Percentiles rank a stretch among this genome's conserved stretches.
Conservation (phyloP, 92 coral and sea anemone species). For the Siderastrea radians region DNA sequence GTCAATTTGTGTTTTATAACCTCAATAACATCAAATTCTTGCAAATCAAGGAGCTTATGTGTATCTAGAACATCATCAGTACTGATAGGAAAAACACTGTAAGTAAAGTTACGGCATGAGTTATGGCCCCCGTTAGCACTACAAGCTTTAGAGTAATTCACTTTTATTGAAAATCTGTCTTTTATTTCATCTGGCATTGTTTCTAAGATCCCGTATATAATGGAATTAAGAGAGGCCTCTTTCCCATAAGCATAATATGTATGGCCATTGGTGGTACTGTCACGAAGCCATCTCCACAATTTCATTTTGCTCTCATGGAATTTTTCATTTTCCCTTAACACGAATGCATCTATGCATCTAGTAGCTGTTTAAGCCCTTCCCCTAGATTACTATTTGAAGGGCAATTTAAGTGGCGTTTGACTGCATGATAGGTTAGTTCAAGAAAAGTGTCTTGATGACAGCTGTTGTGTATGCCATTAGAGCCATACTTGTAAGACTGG, state of each 20-base stretch:
- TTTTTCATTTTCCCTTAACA: slow-evolving; percentile 34
- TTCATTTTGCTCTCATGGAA: slow-evolving; percentile 53
- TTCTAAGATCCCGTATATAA: slow-evolving; percentile 40
- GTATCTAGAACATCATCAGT: too few relatives aligned
- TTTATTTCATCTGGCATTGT: slow-evolving; percentile 8
- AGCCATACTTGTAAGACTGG: too few relatives aligned
- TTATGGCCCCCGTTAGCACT: slow-evolving; percentile 1
- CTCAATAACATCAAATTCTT: slow-evolving; percentile 36
- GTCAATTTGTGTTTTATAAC: slow-evolving; percentile 41
- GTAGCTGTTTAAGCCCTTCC: slow-evolving; percentile 31
- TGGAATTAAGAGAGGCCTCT: slow-evolving; percentile 47
- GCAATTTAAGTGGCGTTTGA: slow-evolving; percentile 41
- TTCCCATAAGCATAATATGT: slow-evolving; percentile 52
- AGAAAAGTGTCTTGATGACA: too few relatives aligned
- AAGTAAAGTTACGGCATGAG: too few relatives aligned
- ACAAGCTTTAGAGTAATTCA: slow-evolving; percentile 31
- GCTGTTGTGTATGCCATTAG: too few relatives aligned
- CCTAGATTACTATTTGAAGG: slow-evolving; percentile 7
- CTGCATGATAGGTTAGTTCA: slow-evolving; percentile 52
- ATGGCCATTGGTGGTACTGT: slow-evolving; percentile 48
- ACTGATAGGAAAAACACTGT: too few relatives aligned
- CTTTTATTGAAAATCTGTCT: slow-evolving; percentile 20
- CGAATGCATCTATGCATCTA: slow-evolving; percentile 30
- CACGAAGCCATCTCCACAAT: slow-evolving; percentile 32
- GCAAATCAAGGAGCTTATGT: slow-evolving; percentile 16